Percentiles rank a stretch among this genome's conserved stretches.
phyloP scores from a whole-genome alignment of 2,888 invertebrate genomes.

The Stramonita haemastoma region DNA sequence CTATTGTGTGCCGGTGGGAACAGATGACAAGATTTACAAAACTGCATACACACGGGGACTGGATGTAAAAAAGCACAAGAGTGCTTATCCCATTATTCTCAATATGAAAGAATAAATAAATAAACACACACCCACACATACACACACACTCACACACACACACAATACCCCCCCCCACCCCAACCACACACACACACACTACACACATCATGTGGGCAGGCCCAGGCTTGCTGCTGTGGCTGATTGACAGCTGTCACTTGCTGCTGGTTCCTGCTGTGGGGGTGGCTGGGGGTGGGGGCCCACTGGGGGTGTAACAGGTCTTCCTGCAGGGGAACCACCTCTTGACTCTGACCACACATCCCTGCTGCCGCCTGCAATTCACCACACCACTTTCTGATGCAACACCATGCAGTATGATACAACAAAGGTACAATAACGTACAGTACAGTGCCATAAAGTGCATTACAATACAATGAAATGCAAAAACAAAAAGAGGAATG shows the following conservation, averaged over 20 bases:
- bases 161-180: not conserved
- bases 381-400: no score
- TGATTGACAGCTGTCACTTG: not conserved
- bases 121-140: not conserved
- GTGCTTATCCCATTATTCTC: no score
- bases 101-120: no score
- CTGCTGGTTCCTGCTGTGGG: slow-evolving; percentile 30
- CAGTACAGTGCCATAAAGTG: no score
- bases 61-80: not conserved
- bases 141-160: slow-evolving; percentile 3
- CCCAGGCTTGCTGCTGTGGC: slow-evolving; percentile 34
- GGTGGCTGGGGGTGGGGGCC: not conserved
- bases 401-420: no score
- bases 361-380: not conserved
- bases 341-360: slow-evolving; percentile 22
- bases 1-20: no score
- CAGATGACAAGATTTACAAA: no score
- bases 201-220: slow-evolving; percentile 37
- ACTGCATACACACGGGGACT: not conserved
- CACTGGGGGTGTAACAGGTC: slow-evolving; percentile 38
- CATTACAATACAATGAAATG: no score
- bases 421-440: not conserved
- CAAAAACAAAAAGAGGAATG: no score
- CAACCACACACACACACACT: not conserved
- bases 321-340: slow-evolving; percentile 38